phyloP scores from a whole-genome alignment of 1,140 invertebrate genomes.

The Sminthurinus signatus region DNA sequence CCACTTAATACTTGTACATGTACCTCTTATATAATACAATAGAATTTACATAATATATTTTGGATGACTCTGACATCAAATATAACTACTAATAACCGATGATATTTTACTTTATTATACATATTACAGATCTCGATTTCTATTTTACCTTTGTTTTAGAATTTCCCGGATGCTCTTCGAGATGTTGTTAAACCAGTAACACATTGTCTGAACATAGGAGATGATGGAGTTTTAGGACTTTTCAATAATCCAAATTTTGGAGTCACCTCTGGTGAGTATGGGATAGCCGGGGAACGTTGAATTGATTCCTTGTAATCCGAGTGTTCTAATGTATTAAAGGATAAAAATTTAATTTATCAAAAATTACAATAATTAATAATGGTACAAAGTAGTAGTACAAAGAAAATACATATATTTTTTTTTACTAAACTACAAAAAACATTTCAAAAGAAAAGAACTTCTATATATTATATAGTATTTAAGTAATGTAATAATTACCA shows the following conservation, averaged over 20 bases:
- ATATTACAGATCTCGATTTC: too few relatives aligned
- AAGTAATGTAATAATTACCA: conserved; percentile 17
- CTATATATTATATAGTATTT: too few relatives aligned
- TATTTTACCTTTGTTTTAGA: too few relatives aligned
- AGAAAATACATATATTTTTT: not conserved
- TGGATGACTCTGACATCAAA: too few relatives aligned
- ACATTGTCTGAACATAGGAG: not conserved
- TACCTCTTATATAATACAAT: too few relatives aligned
- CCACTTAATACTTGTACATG: too few relatives aligned
- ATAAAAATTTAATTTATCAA: conserved; percentile 7
- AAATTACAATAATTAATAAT: not conserved
- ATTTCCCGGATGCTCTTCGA: not conserved
- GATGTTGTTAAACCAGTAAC: not conserved
- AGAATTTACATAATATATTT: too few relatives aligned
- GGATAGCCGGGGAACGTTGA: conserved; percentile 60
- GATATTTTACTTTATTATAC: too few relatives aligned
- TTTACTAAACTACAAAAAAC: not conserved
- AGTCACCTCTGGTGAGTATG: conserved; percentile 60
- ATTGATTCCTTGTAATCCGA: conserved; percentile 62
- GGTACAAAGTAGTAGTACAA: not conserved
- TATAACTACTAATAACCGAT: too few relatives aligned
- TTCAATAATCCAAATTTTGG: conserved; percentile 64
- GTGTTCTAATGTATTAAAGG: conserved; percentile 32
- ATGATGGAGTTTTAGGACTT: conserved; percentile 44
- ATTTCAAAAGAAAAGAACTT: conserved; percentile 1